These are phyloP conservation scores for Chelonus formosanus DNA, from an alignment of 2,888 invertebrate species.

Conservation along the genomic window DNA sequence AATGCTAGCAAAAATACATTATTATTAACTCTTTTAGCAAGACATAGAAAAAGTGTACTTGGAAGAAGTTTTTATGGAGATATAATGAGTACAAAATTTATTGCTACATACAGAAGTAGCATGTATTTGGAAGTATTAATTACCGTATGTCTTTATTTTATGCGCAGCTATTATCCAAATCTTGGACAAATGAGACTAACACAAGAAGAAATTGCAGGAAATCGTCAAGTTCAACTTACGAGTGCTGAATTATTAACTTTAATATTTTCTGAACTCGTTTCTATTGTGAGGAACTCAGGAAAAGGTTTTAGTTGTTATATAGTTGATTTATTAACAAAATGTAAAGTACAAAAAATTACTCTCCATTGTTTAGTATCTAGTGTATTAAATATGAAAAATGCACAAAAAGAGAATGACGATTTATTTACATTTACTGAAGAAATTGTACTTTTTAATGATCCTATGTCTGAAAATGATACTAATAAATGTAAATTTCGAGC, in stretches of 20 bases:
- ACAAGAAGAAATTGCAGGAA: slow-evolving; percentile 76
- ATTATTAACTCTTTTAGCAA: slow-evolving; percentile 72
- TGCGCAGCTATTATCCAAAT: slow-evolving; percentile 81
- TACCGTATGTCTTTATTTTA: slow-evolving; percentile 80
- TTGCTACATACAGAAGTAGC: slow-evolving; percentile 76
- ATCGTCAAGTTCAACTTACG: slow-evolving; percentile 78
- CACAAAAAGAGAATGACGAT: slow-evolving; percentile 64
- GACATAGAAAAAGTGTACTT: slow-evolving; percentile 83
- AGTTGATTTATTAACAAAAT: slow-evolving; percentile 76
- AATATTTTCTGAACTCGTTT: slow-evolving; percentile 77
- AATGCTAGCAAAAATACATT: slow-evolving; percentile 68
- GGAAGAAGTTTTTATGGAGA: slow-evolving; percentile 75
- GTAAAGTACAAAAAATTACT: slow-evolving; percentile 85
- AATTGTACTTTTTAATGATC: slow-evolving; percentile 78
- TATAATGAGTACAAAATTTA: slow-evolving; percentile 71
- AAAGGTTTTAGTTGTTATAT: slow-evolving; percentile 81
- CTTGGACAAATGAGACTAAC: slow-evolving; percentile 74
- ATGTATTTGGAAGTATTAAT: slow-evolving; percentile 84
- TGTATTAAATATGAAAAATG: slow-evolving; percentile 70
- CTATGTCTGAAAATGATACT: slow-evolving; percentile 62
- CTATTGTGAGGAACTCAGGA: slow-evolving; percentile 79
- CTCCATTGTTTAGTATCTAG: slow-evolving; percentile 83
- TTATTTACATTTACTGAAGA: slow-evolving; percentile 77
- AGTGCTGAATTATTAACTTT: slow-evolving; percentile 78
- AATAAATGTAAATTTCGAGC: slow-evolving; percentile 70